Evolutionary conservation across 2,888 invertebrate species (phyloP).

Genomic region (Cheilosia scutellata): DNA sequence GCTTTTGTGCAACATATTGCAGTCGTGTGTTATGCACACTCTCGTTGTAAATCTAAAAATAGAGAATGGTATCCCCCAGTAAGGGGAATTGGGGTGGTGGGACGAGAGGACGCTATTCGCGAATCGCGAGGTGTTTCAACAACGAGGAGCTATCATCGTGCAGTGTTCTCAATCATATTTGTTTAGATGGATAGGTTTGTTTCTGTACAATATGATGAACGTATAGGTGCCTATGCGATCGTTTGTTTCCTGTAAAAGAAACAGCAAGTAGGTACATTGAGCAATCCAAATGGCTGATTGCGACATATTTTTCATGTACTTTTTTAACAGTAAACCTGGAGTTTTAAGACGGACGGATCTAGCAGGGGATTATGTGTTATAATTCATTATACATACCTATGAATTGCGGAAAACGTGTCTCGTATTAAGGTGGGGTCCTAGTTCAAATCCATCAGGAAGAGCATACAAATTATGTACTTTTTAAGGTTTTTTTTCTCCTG

Average conservation of each 20-base stretch:
- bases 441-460: too few species aligned
- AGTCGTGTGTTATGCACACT: conserved; percentile 27
- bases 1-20: conserved; percentile 51
- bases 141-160: conserved; percentile 46
- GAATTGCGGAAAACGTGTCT: too few species aligned
- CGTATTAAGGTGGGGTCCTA: too few species aligned
- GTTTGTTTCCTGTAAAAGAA: conserved; percentile 29
- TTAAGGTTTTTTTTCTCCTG: too few species aligned
- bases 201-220: neutral
- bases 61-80: conserved; percentile 50
- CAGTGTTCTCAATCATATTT: conserved; percentile 33
- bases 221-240: neutral
- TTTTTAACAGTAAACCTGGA: too few species aligned
- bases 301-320: too few species aligned
- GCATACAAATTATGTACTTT: too few species aligned
- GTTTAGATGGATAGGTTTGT: neutral
- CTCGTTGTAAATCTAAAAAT: conserved; percentile 67
- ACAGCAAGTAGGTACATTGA: too few species aligned
- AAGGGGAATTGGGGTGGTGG: conserved; percentile 18
- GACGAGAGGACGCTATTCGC: conserved; percentile 51
- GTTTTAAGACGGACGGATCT: too few species aligned
- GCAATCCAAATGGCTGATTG: too few species aligned
- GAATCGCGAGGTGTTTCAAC: conserved; percentile 47
- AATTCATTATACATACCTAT: too few species aligned
- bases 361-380: too few species aligned